phyloP scores from a whole-genome alignment of 2,888 invertebrate species.

The Andricus quercusramuli region DNA sequence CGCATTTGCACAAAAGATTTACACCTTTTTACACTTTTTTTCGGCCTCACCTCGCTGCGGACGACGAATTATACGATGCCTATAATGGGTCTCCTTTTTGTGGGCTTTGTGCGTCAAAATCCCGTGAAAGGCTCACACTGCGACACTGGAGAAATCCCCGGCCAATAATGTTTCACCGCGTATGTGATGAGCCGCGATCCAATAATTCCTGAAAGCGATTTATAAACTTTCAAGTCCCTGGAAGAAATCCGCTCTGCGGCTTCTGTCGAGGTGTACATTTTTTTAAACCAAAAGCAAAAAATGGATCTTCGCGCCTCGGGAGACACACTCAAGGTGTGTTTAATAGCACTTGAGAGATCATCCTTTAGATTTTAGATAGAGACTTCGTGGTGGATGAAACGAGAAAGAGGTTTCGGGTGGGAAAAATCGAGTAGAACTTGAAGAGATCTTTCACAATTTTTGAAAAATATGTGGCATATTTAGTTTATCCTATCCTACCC shows the following conservation, averaged over 20 bases:
- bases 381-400: neutral
- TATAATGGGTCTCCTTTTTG: conserved; percentile 66
- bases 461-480: neutral
- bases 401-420: neutral
- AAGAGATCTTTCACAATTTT: neutral
- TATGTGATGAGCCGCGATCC: conserved; percentile 47
- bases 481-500: neutral
- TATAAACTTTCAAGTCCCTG: conserved; percentile 52
- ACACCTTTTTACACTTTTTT: conserved; percentile 58
- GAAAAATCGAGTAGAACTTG: neutral
- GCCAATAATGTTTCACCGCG: conserved; percentile 66
- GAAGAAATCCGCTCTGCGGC: conserved; percentile 48
- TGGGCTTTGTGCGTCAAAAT: conserved; percentile 65
- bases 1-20: conserved; percentile 58
- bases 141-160: conserved; percentile 61
- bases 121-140: conserved; percentile 66
- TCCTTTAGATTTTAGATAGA: conserved; percentile 2
- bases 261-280: conserved; percentile 8
- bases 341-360: conserved; percentile 31
- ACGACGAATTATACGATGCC: conserved; percentile 56
- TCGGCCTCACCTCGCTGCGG: conserved; percentile 50
- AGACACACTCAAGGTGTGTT: conserved; percentile 6
- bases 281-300: neutral
- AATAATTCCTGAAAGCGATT: conserved; percentile 43
- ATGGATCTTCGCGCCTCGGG: neutral